Percentiles rank a stretch among this genome's conserved stretches.
These are phyloP conservation scores for Aquatica leii DNA, from an alignment of 2,888 invertebrate species.

Conservation along the genomic window DNA sequence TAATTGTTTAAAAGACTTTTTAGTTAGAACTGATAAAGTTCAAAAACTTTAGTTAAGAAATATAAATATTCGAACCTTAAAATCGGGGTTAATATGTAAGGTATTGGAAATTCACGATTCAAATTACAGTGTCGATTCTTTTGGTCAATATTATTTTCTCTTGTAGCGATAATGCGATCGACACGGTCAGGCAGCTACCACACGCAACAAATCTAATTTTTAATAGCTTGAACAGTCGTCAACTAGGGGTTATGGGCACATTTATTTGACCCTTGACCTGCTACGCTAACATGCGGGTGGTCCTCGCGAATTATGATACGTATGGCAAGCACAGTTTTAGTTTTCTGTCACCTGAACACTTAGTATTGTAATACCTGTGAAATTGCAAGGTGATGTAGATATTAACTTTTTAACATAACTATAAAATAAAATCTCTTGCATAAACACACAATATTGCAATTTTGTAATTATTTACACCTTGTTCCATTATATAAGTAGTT, in stretches of 20 bases:
- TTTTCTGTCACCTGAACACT: conserved; percentile 48
- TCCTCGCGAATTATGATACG: conserved; percentile 36
- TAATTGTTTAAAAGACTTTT: not conserved
- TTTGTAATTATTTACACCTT: too few species aligned
- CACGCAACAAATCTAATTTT: conserved; percentile 39
- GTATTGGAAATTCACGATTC: conserved; percentile 4
- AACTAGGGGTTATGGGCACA: conserved; percentile 37
- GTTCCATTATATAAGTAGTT: too few species aligned
- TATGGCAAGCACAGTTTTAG: conserved; percentile 40
- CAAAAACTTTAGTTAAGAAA: too few species aligned
- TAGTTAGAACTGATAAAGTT: too few species aligned
- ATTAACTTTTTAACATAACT: too few species aligned
- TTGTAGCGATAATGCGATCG: conserved; percentile 37
- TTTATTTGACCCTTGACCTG: conserved; percentile 38
- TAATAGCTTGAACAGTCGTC: conserved; percentile 39
- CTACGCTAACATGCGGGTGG: conserved; percentile 39
- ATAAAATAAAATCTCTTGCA: too few species aligned
- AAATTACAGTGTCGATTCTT: conserved; percentile 18
- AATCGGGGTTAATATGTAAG: conserved; percentile 18
- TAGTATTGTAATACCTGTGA: conserved; percentile 47
- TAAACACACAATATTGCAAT: too few species aligned
- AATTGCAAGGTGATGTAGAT: conserved; percentile 40
- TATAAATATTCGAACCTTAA: conserved; percentile 6
- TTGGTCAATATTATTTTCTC: conserved; percentile 20
- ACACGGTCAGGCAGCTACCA: conserved; percentile 35